Percentiles rank a stretch among this genome's conserved stretches.
Evolutionary conservation across 2,888 invertebrate species (phyloP).

Genomic region (Myopa tessellatipennis): DNA sequence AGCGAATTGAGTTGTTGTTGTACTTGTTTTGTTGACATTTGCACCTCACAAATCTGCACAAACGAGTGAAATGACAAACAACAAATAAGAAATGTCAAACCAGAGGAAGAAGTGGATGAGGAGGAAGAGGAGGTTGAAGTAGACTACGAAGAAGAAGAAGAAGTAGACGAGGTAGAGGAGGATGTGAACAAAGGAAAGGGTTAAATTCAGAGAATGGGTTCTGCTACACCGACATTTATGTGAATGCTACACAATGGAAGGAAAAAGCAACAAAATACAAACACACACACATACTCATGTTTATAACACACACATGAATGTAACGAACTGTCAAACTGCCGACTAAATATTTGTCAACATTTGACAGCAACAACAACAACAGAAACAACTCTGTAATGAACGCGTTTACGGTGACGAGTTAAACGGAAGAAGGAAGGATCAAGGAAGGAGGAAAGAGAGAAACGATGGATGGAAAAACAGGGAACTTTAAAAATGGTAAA

Average conservation of each 20-base stretch:
- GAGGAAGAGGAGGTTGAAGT: conserved; percentile 4
- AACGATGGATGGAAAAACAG: neutral
- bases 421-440: neutral
- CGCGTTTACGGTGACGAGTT: neutral
- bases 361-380: conserved; percentile 43
- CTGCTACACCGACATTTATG: conserved; percentile 13
- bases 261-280: neutral
- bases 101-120: neutral
- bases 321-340: conserved; percentile 44
- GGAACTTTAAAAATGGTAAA: conserved; percentile 26
- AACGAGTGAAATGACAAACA: conserved; percentile 21
- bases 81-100: conserved; percentile 15
- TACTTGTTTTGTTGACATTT: conserved; percentile 30
- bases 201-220: neutral
- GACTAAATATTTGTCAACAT: conserved; percentile 52
- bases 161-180: too few relatives aligned
- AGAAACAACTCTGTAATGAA: conserved; percentile 27
- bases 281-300: conserved; percentile 8
- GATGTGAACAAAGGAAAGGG: neutral
- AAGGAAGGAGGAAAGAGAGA: neutral
- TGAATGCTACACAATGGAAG: neutral
- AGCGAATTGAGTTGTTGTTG: conserved; percentile 2
- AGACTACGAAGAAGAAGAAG: too few relatives aligned
- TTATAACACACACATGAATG: conserved; percentile 5
- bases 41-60: conserved; percentile 25